Evolutionary conservation across 2,797 vertebrate genomes (phyloP), one percentile per base, ranked within the genome.

Genomic region (Pachyuromys duprasi): DNA sequence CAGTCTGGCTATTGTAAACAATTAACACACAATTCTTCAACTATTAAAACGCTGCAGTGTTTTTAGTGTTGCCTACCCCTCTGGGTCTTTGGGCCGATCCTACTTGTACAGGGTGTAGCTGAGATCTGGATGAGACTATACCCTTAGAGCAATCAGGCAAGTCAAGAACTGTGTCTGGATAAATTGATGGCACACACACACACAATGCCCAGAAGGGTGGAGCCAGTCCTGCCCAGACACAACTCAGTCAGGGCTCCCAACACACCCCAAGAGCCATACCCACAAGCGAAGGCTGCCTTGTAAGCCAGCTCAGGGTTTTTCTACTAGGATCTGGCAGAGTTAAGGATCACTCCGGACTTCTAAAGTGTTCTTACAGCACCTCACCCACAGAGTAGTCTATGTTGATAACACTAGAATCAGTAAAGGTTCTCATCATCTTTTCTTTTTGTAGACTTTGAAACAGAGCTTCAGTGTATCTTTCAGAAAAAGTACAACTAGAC

Each of bases 321-420:
- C 42, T 72, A 31, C 49, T 87, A 67, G n/a, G 60, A 80, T 62
- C 86, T 90, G 90, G 84, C 67, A 94, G 83, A 91, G 24, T 94
- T 95, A 95, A 91, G 72, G 79, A 86, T 89, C 74, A 93, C 42
- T 95, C 87, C 83, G 49, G 67, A 75, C 76, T 87, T 63, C 72
- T 91, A 91, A 84, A 89, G 11, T 88, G 18, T 80, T 84, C 45
- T 65, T 84, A 94, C 65, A 96, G 82, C 75, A 94, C 53, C 75
- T 89, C 89, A 84, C 83, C 82, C 75, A 79, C 33, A 76, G n/a
- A 74, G 60, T 31, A 75, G 63, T 62, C 28, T 93, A 31, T n/a
- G 57, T 69, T 78, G 72, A 79, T 82, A 55, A 11, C 67, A 88
- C 24, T 76, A 92, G 45, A 95, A 70, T 90, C 89, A 94, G 69